Base-by-base conservation (phyloP, 2,113 vertebrate species). In the Naja naja region DNA sequence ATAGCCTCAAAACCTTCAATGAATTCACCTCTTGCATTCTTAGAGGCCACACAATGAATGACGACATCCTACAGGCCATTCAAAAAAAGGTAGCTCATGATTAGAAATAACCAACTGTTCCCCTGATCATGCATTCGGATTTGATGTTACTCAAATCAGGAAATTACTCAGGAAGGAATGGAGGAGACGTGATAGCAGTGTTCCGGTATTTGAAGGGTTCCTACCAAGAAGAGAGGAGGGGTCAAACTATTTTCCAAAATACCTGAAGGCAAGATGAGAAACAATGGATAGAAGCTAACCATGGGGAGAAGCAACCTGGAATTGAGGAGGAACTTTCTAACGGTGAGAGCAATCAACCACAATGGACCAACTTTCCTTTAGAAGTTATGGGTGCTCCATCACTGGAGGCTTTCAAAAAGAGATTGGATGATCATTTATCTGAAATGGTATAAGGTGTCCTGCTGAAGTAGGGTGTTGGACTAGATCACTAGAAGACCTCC, bases 41-140 rank as follows among this genome's bases (percentile, higher is more conserved):
- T 4, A 60, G 55, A 34, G 0, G 18, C 10, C 23, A 23, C 1
- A 18, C 30, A 14, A 52, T 39, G n/a, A 23, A 22, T 20, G 34
- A 20, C 23, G 23, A 34, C 22, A 3, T 10, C 16, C 6, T 3
- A 20, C 45, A n/a, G n/a, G 12, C 25, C 4, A n/a, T 43, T 81
- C n/a, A 18, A 9, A 69, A 49, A 43, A 64, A 49, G 30, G 47
- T 64, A 30, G 43, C 12, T 90, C 5, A 18, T 6, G 47, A 22
- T 43, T 54, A 27, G 54, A 85, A 43, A 54, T 43, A 2, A 1
- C 25, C 52, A 23, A 5, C 34, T 27, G 54, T 85, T 54, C 81
- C 25, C 90, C 89, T 27, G 0, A 0, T 0, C 39, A 0, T 0
- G 0, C 69, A 23, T 34, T 69, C n/a, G 34, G 64, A 34, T 34